Evolutionary conservation across 2,797 vertebrate species (phyloP).

Genomic region (Loris lydekkerianus): DNA sequence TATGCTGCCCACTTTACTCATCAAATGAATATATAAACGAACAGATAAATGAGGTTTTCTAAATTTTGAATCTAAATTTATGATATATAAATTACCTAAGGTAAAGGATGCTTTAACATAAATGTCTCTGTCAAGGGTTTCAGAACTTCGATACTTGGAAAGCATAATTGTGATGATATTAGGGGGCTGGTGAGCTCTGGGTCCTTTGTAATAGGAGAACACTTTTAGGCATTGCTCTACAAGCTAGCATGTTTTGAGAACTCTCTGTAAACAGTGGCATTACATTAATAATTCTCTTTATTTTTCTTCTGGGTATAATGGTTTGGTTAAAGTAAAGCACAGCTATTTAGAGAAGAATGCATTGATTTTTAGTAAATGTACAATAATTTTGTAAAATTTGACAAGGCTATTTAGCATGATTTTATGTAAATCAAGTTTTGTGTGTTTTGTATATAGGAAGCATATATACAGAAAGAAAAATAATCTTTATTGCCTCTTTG

Average conservation of each 20-base stretch:
- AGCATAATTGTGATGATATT: not conserved
- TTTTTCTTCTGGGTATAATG: not conserved
- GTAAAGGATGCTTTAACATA: not conserved
- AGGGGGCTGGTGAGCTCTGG: not conserved
- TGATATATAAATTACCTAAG: not conserved
- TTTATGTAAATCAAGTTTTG: not conserved
- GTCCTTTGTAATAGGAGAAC: not conserved
- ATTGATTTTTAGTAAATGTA: not conserved
- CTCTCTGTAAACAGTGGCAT: not conserved
- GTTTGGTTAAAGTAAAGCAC: not conserved
- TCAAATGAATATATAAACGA: not conserved
- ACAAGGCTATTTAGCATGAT: not conserved
- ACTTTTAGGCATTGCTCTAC: not conserved
- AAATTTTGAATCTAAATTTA: not conserved
- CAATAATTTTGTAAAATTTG: not conserved
- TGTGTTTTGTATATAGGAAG: not conserved
- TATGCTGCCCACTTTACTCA: not conserved
- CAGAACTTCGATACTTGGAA: not conserved
- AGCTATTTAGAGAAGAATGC: not conserved
- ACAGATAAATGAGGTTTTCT: not conserved
- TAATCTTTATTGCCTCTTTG: not conserved
- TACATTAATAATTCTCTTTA: not conserved
- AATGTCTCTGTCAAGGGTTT: not conserved
- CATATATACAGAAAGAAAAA: not conserved
- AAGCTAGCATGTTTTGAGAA: not conserved